Percentiles rank a stretch among this genome's conserved stretches.
These are phyloP conservation scores for Scaptomyza parva DNA, from an alignment of 2,888 invertebrate species.

Conservation along the genomic window DNA sequence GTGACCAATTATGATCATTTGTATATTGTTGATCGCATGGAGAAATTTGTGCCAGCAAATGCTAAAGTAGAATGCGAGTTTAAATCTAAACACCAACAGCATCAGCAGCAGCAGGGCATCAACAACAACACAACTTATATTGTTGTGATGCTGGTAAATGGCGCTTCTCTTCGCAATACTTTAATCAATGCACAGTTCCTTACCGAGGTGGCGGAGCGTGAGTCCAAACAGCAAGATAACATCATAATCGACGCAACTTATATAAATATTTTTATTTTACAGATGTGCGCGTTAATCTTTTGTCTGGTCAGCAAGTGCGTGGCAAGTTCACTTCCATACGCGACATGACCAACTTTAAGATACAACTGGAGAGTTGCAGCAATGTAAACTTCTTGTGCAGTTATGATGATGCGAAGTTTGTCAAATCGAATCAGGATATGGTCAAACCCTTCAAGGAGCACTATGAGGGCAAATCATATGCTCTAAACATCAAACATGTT, in stretches of 20 bases:
- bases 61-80: constrained; percentile 82
- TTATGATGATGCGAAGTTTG: constrained; percentile 83
- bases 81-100: constrained; percentile 61
- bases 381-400: constrained; percentile 82
- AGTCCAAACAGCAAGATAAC: constrained; percentile 46
- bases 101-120: constrained; percentile 10
- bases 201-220: constrained; percentile 69
- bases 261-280: neutral
- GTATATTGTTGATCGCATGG: constrained; percentile 83
- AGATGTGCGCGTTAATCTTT: constrained; percentile 81
- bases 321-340: constrained; percentile 80
- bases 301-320: constrained; percentile 83
- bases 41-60: constrained; percentile 81
- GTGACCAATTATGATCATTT: constrained; percentile 86
- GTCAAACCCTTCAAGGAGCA: constrained; percentile 85
- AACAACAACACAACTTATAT: constrained; percentile 63
- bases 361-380: constrained; percentile 82
- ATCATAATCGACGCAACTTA: neutral
- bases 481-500: constrained; percentile 82
- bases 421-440: constrained; percentile 82
- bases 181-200: constrained; percentile 78
- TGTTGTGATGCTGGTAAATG: constrained; percentile 82
- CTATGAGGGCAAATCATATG: constrained; percentile 84
- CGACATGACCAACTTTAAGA: constrained; percentile 83
- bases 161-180: constrained; percentile 75